A percentile compares a stretch with the other conserved stretches of the same genome.
phyloP scores from a whole-genome alignment of 2,113 vertebrate genomes.

The Bufo bufo region DNA sequence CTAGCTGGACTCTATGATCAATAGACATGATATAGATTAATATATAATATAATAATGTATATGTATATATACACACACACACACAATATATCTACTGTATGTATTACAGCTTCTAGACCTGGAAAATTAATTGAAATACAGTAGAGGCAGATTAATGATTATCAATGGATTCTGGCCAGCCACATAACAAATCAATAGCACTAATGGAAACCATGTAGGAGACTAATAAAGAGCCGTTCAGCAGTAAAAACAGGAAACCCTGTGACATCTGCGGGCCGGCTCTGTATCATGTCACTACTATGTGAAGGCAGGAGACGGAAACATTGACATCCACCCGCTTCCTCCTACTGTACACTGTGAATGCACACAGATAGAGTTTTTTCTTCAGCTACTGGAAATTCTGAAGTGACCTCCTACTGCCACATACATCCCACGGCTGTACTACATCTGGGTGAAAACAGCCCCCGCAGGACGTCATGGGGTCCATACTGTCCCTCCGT shows the following conservation, averaged over 20 bases:
- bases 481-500: too few relatives aligned
- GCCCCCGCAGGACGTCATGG: too few relatives aligned
- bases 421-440: too few relatives aligned
- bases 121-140: neutral
- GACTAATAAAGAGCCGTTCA: conserved; percentile 1
- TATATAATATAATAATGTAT: too few relatives aligned
- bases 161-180: neutral
- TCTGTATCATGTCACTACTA: conserved; percentile 24
- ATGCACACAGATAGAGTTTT: neutral
- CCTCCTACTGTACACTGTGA: conserved; percentile 3
- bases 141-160: neutral
- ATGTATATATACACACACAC: too few relatives aligned
- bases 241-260: conserved; percentile 48
- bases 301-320: conserved; percentile 24
- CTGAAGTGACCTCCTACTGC: too few relatives aligned
- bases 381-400: too few relatives aligned
- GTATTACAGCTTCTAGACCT: neutral
- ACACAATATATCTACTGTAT: neutral
- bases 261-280: neutral
- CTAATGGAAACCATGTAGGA: neutral
- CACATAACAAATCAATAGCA: conserved; percentile 41
- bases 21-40: too few relatives aligned
- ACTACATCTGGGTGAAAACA: too few relatives aligned
- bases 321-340: conserved; percentile 45
- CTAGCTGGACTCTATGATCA: too few relatives aligned